Conservation (phyloP, 2,113 vertebrate genomes). For the Serinus canaria region DNA sequence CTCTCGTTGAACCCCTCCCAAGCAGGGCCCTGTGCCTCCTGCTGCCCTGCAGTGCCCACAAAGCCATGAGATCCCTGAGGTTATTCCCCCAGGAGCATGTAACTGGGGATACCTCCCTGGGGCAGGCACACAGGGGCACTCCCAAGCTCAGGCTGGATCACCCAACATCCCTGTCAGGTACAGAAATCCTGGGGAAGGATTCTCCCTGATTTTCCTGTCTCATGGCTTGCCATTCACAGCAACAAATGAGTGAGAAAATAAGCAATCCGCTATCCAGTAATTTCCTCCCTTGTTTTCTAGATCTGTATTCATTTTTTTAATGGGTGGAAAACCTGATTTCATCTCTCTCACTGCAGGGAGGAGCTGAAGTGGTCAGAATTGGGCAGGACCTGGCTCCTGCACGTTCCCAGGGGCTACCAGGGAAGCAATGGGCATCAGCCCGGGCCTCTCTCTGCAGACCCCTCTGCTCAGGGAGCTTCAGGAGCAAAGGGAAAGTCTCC, state of each 20-base stretch:
- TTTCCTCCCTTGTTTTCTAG: not conserved
- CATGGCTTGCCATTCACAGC: not conserved
- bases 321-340: not conserved
- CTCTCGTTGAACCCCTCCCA: not conserved
- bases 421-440: not conserved
- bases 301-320: not conserved
- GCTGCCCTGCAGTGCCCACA: not conserved
- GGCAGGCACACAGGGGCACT: not conserved
- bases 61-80: not conserved
- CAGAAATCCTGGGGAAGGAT: not conserved
- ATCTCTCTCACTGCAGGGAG: not conserved
- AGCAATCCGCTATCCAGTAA: not conserved
- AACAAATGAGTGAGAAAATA: not conserved
- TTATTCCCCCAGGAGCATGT: not conserved
- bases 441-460: not conserved
- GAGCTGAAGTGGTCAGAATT: not conserved
- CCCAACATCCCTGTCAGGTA: not conserved
- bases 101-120: accelerated
- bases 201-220: not conserved
- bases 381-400: not conserved
- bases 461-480: not conserved
- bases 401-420: not conserved
- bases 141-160: not conserved
- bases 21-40: not conserved
- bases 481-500: not conserved